These are phyloP conservation scores for Trichopoda pennipes DNA, from an alignment of 2,888 invertebrate genomes.

Conservation along the genomic window DNA sequence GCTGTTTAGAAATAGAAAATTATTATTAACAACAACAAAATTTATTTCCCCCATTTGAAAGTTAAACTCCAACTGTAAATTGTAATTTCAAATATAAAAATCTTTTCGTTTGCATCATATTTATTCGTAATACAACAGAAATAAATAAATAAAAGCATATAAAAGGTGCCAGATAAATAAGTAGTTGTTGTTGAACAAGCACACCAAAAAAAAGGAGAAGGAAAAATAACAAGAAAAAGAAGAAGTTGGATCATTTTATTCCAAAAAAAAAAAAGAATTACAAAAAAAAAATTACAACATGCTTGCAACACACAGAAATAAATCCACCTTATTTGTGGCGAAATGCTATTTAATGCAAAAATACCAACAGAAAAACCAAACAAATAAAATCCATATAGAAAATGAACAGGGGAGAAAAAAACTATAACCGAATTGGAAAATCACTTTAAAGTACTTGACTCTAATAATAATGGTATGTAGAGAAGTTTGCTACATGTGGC, in stretches of 20 bases:
- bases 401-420: slow-evolving; percentile 8
- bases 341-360: slow-evolving; percentile 68
- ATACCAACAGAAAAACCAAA: slow-evolving; percentile 22
- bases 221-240: slow-evolving; percentile 2
- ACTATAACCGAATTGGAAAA: slow-evolving; percentile 28
- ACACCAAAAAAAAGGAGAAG: not conserved
- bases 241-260: slow-evolving; percentile 17
- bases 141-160: slow-evolving; percentile 47
- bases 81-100: slow-evolving; percentile 46
- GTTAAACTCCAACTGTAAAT: slow-evolving; percentile 51
- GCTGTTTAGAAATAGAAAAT: slow-evolving; percentile 27
- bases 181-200: slow-evolving; percentile 35
- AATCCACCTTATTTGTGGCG: slow-evolving; percentile 67
- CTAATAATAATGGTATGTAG: slow-evolving; percentile 44
- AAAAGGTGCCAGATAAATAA: slow-evolving; percentile 55
- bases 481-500: slow-evolving; percentile 58
- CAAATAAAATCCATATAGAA: slow-evolving; percentile 15
- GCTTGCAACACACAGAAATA: slow-evolving; percentile 45
- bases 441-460: slow-evolving; percentile 47
- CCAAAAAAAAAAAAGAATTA: not conserved
- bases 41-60: slow-evolving; percentile 38
- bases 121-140: slow-evolving; percentile 37
- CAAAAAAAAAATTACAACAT: slow-evolving; percentile 1
- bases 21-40: not conserved
- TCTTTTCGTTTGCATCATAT: slow-evolving; percentile 20